Evolutionary conservation across 1,140 invertebrate species (phyloP), one percentile per base, ranked within the genome.

Genomic region (Eciton burchellii): DNA sequence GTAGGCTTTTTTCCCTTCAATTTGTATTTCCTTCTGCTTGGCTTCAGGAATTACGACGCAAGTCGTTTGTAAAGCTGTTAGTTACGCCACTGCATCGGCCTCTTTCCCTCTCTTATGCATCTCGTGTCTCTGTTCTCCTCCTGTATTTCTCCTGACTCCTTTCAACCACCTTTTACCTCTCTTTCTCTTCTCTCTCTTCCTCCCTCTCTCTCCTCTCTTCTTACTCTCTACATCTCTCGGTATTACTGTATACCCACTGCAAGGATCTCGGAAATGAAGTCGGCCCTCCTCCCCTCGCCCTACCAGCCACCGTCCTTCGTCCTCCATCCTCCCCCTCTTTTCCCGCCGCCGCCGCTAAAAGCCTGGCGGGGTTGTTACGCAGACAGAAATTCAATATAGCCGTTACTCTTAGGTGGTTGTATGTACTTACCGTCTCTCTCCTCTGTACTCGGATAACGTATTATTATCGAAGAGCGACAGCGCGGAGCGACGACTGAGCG

Each of bases 301-400:
- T 68, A 49, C 82, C 43, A 70, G 68, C 49, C 62, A 19, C 49
- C 62, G 57, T 76, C 59, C 54, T 68, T 65, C 66, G 41, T 52
- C 29, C 60, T 70, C 43, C 70, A 54, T 70, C 56, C 66, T 49
- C 29, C n/a, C 43, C 16, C 24, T 81, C 73, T 26, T 47, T 81
- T 62, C 70, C 77, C 86, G 77, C 70, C 43, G 29, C 52, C 43
- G 65, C 54, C 47, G 77, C 86, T 89, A 88, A 89, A 89, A 89
- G 87, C 83, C 59, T 83, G 81, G 62, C 81, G 71, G 85, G 60
- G 65, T 85, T 82, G 76, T 86, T 86, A 83, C 82, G 81, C 81
- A 81, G 79, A 86, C 83, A 87, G 88, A 88, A 89, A 89, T 89
- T 89, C 88, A 88, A 89, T 88, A 87, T 85, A 89, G 83, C 85